Evolutionary conservation across 2,797 vertebrate genomes (phyloP), one percentile per base, ranked within the genome.

Genomic region (Balearica regulorum): DNA sequence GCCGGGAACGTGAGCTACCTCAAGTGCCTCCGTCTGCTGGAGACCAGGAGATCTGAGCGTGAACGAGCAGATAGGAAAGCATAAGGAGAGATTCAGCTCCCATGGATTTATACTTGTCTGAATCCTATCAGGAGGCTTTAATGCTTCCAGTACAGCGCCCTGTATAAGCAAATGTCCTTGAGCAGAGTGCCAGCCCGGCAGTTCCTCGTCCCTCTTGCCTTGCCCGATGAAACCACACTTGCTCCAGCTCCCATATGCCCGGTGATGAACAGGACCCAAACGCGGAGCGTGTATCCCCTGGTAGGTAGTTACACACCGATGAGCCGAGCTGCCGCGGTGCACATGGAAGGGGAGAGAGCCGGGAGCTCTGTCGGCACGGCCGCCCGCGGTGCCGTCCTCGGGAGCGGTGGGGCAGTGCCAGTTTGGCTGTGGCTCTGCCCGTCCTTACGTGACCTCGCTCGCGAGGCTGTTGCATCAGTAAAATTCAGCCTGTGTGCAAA

Each of bases 251-350:
- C 71, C 2, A 3, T 1, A 0, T 12, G 58, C 39, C 70, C 2
- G 1, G 46, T 1, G 80, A 3, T 2, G 80, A 4, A 0, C 54
- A 10, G 68, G 61, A 46, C 71, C 71, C 61, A 6, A 0, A 2
- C 7, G 1, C 10, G 6, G 51, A 33, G 53, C 10, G 2, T 2
- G 29, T 1, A 1, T 18, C 28, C 60, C 55, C 78, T 2, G n/a
- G 13, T 2, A 11, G 4, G 44, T 3, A 4, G 11, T 2, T 39
- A 3, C 13, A 11, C 58, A 1, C 2, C 1, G 2, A 3, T 1
- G 60, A 37, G 87, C 26, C 8, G 4, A 28, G 48, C 76, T 83
- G 83, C 82, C 5, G 5, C 2, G 2, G 61, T 6, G 44, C 28
- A 0, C 4, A 3, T 78, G 75, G 28, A 25, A 4, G 29, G 71